These are phyloP conservation scores for Electrona antarctica DNA, from an alignment of 2,113 vertebrate species.

Conservation along the genomic window DNA sequence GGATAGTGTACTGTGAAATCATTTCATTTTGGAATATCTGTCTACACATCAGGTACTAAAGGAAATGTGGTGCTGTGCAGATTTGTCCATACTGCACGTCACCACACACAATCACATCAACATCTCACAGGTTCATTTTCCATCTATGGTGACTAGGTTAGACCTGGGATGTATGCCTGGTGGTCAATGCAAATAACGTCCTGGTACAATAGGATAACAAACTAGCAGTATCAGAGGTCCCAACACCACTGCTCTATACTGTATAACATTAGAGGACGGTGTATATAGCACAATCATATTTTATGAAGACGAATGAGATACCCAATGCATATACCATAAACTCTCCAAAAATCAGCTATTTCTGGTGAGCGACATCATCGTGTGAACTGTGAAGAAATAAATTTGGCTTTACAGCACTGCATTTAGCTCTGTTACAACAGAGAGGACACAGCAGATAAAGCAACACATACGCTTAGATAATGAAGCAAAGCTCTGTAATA, in stretches of 20 bases:
- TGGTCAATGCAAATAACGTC: no score
- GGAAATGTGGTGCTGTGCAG: background rate
- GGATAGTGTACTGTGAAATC: no score
- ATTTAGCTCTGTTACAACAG: background rate
- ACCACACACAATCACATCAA: constrained; percentile 1
- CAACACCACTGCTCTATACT: no score
- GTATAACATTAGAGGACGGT: no score
- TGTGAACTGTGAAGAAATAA: background rate
- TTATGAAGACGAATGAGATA: background rate
- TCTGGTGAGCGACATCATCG: background rate
- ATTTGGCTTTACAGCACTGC: background rate
- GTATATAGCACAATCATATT: background rate
- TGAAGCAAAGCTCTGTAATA: background rate
- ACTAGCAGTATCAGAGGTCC: no score
- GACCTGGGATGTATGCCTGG: no score
- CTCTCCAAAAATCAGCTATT: background rate
- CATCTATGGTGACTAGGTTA: background rate
- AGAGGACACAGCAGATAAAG: background rate
- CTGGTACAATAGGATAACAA: no score
- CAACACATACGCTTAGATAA: background rate
- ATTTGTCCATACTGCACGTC: constrained; percentile 12
- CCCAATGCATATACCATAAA: background rate
- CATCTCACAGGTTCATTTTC: constrained; percentile 2
- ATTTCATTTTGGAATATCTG: background rate
- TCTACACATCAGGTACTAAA: background rate